Conservation (phyloP, 2,888 invertebrate species). For the Caenorhabditis becei region DNA sequence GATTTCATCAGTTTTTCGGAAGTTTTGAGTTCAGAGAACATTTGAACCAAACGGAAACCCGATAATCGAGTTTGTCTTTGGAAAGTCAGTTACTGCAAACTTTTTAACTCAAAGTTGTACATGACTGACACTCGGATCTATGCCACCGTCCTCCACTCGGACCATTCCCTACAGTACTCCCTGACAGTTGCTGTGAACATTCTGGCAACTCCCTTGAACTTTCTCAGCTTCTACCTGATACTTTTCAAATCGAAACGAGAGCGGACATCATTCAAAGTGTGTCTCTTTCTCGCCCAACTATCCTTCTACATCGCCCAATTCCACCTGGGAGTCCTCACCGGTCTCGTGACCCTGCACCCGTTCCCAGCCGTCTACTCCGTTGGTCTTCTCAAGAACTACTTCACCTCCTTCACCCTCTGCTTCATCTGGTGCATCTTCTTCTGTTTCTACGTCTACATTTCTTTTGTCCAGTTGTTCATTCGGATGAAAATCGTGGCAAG, state of each 20-base stretch:
- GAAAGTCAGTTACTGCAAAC: too few species aligned
- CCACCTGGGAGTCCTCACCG: neutral
- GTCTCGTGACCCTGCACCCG: neutral
- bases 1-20: too few species aligned
- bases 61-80: too few species aligned
- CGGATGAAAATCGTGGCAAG: neutral
- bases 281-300: neutral
- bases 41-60: too few species aligned
- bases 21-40: too few species aligned
- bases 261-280: conserved; percentile 4
- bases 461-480: neutral
- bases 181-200: neutral
- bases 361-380: neutral
- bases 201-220: conserved; percentile 3
- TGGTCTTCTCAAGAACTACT: neutral
- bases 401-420: neutral
- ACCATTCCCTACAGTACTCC: conserved; percentile 2
- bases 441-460: neutral
- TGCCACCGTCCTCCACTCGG: neutral
- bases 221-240: conserved; percentile 11
- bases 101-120: neutral
- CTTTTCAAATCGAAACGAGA: conserved; percentile 2
- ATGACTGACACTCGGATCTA: neutral
- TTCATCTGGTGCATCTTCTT: neutral
- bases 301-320: conserved; percentile 7